Conservation (phyloP, 2,888 invertebrate species). For the Phlogophora meticulosa region DNA sequence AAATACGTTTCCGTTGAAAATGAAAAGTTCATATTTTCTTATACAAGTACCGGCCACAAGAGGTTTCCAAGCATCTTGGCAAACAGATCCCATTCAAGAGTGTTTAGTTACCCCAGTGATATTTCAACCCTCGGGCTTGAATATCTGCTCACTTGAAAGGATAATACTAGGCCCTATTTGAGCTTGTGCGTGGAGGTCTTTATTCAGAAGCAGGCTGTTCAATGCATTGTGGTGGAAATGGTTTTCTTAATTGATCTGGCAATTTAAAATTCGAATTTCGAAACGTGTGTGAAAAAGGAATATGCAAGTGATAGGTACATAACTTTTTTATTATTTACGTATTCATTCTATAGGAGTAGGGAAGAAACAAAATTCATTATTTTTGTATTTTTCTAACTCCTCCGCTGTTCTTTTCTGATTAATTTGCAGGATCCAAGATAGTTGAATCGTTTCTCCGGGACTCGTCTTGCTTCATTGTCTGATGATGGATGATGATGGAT, state of each 20-base stretch:
- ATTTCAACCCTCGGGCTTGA: slow-evolving; percentile 49
- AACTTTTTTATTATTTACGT: too few relatives aligned
- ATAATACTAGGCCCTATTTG: slow-evolving; percentile 40
- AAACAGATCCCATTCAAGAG: slow-evolving; percentile 55
- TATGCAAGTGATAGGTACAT: too few relatives aligned
- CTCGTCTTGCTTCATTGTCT: too few relatives aligned
- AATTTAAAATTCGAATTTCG: background rate
- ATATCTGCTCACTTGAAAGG: slow-evolving; percentile 32
- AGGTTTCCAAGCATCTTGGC: slow-evolving; percentile 34
- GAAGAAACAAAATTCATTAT: too few relatives aligned
- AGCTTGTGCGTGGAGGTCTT: background rate
- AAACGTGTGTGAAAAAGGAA: background rate
- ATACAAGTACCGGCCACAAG: slow-evolving; percentile 29
- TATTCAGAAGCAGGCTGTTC: slow-evolving; percentile 8
- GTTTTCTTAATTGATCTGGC: background rate
- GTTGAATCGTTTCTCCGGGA: too few relatives aligned
- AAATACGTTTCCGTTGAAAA: slow-evolving; percentile 35
- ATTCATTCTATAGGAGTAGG: too few relatives aligned
- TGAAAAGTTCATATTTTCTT: slow-evolving; percentile 52
- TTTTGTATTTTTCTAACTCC: too few relatives aligned
- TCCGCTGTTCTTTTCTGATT: too few relatives aligned
- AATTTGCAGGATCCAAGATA: too few relatives aligned
- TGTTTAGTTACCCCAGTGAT: slow-evolving; percentile 39
- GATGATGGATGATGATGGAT: too few relatives aligned
- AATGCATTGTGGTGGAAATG: background rate